Conservation (phyloP, 2,888 invertebrate species). For the Conchocele bisecta region DNA sequence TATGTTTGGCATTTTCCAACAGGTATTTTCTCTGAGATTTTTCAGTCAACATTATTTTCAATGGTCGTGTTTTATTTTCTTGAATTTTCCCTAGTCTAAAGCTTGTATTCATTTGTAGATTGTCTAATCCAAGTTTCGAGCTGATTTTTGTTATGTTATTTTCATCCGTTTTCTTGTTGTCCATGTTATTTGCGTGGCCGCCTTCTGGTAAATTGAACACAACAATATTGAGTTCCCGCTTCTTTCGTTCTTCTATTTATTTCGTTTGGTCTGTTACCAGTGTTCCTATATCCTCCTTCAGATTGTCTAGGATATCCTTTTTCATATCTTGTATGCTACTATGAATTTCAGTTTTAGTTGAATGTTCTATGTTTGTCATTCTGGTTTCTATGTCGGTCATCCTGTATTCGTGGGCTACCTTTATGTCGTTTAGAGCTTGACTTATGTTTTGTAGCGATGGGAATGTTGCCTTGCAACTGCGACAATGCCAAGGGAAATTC, state of each 20-base stretch:
- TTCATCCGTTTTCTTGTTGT: not conserved
- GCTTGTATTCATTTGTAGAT: not conserved
- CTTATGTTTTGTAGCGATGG: not conserved
- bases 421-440: not conserved
- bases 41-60: not conserved
- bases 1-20: not conserved
- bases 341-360: not conserved
- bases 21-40: constrained; percentile 1
- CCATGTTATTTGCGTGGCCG: not conserved
- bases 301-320: not conserved
- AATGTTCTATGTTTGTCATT: not conserved
- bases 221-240: not conserved
- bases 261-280: not conserved
- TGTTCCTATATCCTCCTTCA: not conserved
- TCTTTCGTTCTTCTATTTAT: not conserved
- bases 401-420: not conserved
- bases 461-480: not conserved
- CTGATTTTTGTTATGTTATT: not conserved
- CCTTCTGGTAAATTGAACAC: not conserved
- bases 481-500: not conserved
- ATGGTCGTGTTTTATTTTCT: not conserved
- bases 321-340: not conserved
- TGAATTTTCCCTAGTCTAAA: not conserved
- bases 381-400: not conserved
- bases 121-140: not conserved